phyloP scores from a whole-genome alignment of 2,888 invertebrate genomes.

The Yponomeuta cagnagella region DNA sequence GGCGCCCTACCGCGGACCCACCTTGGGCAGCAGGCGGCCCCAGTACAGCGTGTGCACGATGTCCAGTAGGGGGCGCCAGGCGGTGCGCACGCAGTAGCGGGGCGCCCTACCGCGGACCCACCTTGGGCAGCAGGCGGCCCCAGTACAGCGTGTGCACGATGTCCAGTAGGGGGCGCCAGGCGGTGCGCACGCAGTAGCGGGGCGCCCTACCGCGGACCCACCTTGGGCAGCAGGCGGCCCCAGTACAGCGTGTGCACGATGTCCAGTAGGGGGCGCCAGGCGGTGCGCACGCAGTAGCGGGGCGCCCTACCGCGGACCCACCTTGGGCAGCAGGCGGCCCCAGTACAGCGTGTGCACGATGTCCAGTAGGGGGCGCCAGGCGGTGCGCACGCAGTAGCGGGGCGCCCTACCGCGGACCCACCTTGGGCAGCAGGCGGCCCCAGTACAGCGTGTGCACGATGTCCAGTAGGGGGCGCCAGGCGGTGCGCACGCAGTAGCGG shows the following conservation, averaged over 20 bases:
- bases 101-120: conserved; percentile 20
- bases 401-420: conserved; percentile 60
- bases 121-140: conserved; percentile 88
- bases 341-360: conserved; percentile 83
- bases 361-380: no score
- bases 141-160: conserved; percentile 90
- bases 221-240: no score
- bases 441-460: conserved; percentile 76
- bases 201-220: conserved; percentile 77
- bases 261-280: no score
- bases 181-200: no score
- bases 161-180: conserved; percentile 95
- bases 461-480: conserved; percentile 34
- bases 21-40: neutral
- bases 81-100: no score
- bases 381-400: no score
- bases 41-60: neutral
- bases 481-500: no score
- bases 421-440: conserved; percentile 91
- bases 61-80: no score
- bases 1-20: neutral
- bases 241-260: no score
- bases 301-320: conserved; percentile 20
- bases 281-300: no score
- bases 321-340: conserved; percentile 88